These are phyloP conservation scores for Dicranocentrus wangi DNA, from an alignment of 2,888 invertebrate species.

Conservation along the genomic window DNA sequence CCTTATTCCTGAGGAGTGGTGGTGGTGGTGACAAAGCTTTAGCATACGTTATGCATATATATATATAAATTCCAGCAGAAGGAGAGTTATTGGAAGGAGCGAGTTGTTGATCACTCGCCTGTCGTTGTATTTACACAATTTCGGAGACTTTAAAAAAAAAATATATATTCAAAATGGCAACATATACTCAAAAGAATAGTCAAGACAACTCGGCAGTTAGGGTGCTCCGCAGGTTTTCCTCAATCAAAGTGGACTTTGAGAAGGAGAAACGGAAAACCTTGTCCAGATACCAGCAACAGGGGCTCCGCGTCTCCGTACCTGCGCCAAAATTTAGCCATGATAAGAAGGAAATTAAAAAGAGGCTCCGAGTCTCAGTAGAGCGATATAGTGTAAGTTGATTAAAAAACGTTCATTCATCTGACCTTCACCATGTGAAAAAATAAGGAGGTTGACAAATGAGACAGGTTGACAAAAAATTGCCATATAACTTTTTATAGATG, in stretches of 20 bases:
- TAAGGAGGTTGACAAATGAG: no score
- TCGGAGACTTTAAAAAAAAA: no score
- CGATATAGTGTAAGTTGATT: slow-evolving; percentile 54
- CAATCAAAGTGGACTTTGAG: slow-evolving; percentile 59
- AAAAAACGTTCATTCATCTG: background rate
- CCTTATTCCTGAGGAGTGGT: no score
- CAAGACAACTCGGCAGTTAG: background rate
- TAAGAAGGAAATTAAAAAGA: slow-evolving; percentile 28
- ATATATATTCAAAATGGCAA: background rate
- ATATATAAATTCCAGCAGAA: no score
- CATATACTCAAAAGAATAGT: background rate
- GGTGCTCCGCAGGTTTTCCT: slow-evolving; percentile 57
- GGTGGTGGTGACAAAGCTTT: no score
- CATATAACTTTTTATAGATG: slow-evolving; percentile 23
- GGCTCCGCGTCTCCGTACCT: slow-evolving; percentile 9
- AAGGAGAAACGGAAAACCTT: slow-evolving; percentile 57
- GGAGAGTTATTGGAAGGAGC: no score
- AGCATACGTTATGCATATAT: no score
- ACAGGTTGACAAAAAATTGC: slow-evolving; percentile 9
- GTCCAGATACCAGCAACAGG: slow-evolving; percentile 41
- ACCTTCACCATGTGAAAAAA: background rate
- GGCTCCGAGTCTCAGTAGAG: slow-evolving; percentile 41
- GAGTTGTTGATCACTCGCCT: no score
- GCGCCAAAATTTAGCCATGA: slow-evolving; percentile 32
- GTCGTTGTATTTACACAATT: no score